Evolutionary conservation across 2,113 vertebrate species (phyloP), one percentile per base, ranked within the genome.

Genomic region (Cygnus atratus): DNA sequence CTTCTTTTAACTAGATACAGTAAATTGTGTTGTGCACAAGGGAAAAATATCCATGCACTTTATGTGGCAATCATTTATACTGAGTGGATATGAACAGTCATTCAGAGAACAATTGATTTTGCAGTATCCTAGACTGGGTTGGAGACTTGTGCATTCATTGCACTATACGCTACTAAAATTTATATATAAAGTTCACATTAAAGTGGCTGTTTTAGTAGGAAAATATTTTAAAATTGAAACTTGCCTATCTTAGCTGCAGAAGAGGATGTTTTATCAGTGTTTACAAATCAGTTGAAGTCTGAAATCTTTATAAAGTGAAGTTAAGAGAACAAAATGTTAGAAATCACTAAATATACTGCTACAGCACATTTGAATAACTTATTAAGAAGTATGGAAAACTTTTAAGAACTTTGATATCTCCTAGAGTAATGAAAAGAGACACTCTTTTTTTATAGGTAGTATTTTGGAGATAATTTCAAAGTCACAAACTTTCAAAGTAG

Each of bases 1-100:
- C 61, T 91, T 85, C 92, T 94, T 96, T 88, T 93, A 95, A 84
- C 84, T 73, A 91, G 78, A 93, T 94, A 70, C 52, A 59, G 29
- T 97, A 67, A 91, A 97, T 84, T 96, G 54, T 73, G 77, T 77
- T 94, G 84, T 25, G 10, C 93, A 87, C 93, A 84, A 94, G 87
- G 93, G 90, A 89, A 84, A 97, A 96, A 98, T 97, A 95, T 97
- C 92, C 90, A 78, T 97, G 86, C 89, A 94, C 89, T 97, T 98
- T 98, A 98, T 98, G 98, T 98, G 96, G 95, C 96, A 96, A 94
- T 98, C 98, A 98, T 98, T 99, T 97, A 97, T 90, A 96, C 92
- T 90, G 96, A 97, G 83, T 94, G 83, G 71, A 44, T 96, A 84
- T 94, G 75, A 96, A 61, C 72, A 97, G 92, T 93, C 94, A 96